These are phyloP conservation scores for Embiotoca jacksoni DNA, from an alignment of 2,113 vertebrate species.

Conservation along the genomic window DNA sequence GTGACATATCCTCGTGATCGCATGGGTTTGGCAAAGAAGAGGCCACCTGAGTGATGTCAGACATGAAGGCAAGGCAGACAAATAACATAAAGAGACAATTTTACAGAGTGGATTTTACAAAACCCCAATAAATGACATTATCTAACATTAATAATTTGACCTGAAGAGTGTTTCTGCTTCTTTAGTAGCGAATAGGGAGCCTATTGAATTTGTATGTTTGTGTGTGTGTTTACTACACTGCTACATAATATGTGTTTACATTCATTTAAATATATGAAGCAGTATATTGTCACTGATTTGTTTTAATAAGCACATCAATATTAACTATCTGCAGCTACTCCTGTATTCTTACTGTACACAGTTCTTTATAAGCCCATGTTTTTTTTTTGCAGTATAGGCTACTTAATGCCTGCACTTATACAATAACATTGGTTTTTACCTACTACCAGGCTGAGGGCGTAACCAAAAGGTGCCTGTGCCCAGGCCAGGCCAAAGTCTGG, in stretches of 20 bases:
- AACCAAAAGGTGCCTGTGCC: slow-evolving; percentile 98
- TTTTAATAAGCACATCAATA: too few species aligned
- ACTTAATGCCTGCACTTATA: too few species aligned
- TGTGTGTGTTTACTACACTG: too few species aligned
- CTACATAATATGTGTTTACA: too few species aligned
- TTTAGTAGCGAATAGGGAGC: not conserved
- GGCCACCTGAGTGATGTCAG: slow-evolving; percentile 86
- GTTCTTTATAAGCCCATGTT: too few species aligned
- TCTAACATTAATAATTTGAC: not conserved
- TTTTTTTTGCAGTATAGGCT: too few species aligned
- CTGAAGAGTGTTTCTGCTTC: not conserved
- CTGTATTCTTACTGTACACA: too few species aligned
- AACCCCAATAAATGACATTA: too few species aligned
- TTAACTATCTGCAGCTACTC: too few species aligned
- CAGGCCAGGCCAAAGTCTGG: slow-evolving; percentile 93
- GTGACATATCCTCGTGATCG: slow-evolving; percentile 96
- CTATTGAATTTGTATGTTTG: too few species aligned
- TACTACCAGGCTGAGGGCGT: slow-evolving; percentile 93
- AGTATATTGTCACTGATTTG: too few species aligned
- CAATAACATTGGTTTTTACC: slow-evolving; percentile 82
- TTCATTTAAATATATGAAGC: too few species aligned
- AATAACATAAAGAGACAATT: not conserved
- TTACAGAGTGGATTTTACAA: not conserved
- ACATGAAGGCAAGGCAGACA: slow-evolving; percentile 9
- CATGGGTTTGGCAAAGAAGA: slow-evolving; percentile 99